Evolutionary conservation across 2,888 invertebrate genomes (phyloP).

Genomic region (Epirrita christyi): DNA sequence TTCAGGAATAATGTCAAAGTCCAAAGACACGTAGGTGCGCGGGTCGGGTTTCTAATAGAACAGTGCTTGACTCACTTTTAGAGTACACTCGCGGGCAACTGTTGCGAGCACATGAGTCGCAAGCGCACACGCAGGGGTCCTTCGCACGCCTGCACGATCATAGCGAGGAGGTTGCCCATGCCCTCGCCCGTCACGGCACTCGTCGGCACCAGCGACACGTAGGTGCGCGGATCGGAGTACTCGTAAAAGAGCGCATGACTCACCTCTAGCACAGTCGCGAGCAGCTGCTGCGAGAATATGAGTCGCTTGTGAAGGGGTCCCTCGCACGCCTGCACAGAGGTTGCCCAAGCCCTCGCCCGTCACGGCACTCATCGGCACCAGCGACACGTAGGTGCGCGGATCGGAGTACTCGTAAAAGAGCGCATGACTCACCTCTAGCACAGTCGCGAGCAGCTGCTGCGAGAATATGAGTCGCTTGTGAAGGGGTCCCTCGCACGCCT

Average conservation of each 20-base stretch:
- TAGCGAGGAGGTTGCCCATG: slow-evolving; percentile 93
- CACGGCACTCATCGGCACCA: slow-evolving; percentile 99
- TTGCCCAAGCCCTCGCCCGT: slow-evolving; percentile 99
- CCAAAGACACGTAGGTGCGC: too few species aligned
- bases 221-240: too few species aligned
- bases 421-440: slow-evolving; percentile 84
- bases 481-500: slow-evolving; percentile 95
- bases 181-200: slow-evolving; percentile 99
- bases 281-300: slow-evolving; percentile 96
- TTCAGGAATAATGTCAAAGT: too few species aligned
- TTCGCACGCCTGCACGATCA: slow-evolving; percentile 93
- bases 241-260: too few species aligned
- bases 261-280: slow-evolving; percentile 92
- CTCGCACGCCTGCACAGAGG: slow-evolving; percentile 96
- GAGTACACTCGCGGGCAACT: slow-evolving; percentile 94
- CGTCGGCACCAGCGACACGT: slow-evolving; percentile 89
- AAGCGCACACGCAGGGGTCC: slow-evolving; percentile 94
- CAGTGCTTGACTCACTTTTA: slow-evolving; percentile 85
- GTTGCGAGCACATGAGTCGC: slow-evolving; percentile 95
- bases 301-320: slow-evolving; percentile 94
- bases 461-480: slow-evolving; percentile 96
- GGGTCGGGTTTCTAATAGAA: too few species aligned
- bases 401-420: too few species aligned
- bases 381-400: too few species aligned
- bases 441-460: slow-evolving; percentile 95